These are phyloP conservation scores for Hemibagrus wyckioides DNA, from an alignment of 2,113 vertebrate species.

Conservation along the genomic window DNA sequence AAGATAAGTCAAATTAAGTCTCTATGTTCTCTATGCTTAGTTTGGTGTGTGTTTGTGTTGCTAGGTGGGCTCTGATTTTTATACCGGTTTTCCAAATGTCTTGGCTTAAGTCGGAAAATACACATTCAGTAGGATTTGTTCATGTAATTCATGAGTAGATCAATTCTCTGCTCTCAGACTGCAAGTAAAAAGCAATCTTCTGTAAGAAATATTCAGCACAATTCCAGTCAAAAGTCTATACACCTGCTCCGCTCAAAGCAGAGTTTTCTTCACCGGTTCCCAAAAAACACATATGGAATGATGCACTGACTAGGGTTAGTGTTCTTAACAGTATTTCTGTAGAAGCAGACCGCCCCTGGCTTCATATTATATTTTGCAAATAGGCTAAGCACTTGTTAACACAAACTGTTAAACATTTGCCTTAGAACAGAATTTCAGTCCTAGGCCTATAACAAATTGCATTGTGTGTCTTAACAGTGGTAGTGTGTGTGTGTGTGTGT, in stretches of 20 bases:
- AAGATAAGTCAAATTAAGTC: not conserved
- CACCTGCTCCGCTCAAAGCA: not conserved
- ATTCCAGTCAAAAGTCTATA: not conserved
- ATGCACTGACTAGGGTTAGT: not conserved
- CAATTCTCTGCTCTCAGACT: not conserved
- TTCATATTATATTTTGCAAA: no score
- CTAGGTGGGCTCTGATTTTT: constrained; percentile 45
- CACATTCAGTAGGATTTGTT: not conserved
- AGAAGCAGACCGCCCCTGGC: no score
- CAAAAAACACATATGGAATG: not conserved
- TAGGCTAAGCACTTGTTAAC: no score
- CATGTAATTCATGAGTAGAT: not conserved
- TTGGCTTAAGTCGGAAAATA: constrained; percentile 22
- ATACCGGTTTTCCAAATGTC: constrained; percentile 33
- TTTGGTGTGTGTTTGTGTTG: constrained; percentile 33
- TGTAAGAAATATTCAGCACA: not conserved
- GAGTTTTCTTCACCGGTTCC: not conserved
- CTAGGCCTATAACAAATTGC: not conserved
- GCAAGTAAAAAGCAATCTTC: not conserved
- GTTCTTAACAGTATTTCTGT: not conserved
- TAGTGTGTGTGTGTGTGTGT: no score
- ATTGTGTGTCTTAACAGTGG: not conserved
- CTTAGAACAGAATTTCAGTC: not conserved
- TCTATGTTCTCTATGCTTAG: constrained; percentile 23
- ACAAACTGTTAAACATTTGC: no score